A percentile compares a stretch with the other conserved stretches of the same genome.
Evolutionary conservation across 2,888 invertebrate species (phyloP).

Genomic region (Chorisops tibialis): DNA sequence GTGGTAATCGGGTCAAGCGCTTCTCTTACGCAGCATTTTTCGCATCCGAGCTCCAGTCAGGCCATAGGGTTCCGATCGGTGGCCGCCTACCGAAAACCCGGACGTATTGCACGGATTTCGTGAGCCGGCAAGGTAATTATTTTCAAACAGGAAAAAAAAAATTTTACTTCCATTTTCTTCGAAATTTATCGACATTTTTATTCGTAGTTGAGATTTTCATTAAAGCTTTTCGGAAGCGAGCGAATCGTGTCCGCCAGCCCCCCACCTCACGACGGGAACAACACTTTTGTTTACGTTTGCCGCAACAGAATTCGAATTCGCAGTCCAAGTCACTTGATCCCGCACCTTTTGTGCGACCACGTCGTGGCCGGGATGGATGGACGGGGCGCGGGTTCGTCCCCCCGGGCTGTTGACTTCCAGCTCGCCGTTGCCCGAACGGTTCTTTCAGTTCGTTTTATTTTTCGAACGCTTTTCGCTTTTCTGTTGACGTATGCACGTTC

Average conservation of each 20-base stretch:
- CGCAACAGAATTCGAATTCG: constrained; percentile 8
- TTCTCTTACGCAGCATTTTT: too few relatives aligned
- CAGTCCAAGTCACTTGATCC: constrained; percentile 13
- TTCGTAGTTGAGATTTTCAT: too few relatives aligned
- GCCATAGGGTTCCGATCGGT: too few relatives aligned
- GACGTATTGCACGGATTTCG: too few relatives aligned
- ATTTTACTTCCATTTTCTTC: too few relatives aligned
- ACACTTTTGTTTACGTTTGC: constrained; percentile 23
- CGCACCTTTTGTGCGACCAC: not conserved
- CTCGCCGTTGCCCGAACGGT: not conserved
- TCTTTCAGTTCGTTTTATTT: not conserved
- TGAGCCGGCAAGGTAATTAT: too few relatives aligned
- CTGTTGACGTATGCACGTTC: constrained; percentile 19
- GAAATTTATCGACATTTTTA: too few relatives aligned
- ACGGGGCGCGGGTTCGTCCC: not conserved
- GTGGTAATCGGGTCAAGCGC: constrained; percentile 14
- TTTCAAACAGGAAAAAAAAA: too few relatives aligned
- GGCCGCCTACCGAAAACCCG: too few relatives aligned
- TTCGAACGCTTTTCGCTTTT: constrained; percentile 4
- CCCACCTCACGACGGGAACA: not conserved
- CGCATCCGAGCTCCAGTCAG: too few relatives aligned
- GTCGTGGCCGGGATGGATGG: not conserved
- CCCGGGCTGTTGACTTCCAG: constrained; percentile 14
- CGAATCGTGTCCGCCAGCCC: too few relatives aligned
- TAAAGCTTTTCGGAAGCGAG: too few relatives aligned